Base-by-base conservation (phyloP, 2,888 invertebrate genomes). In the Drosophila maculinotata region DNA sequence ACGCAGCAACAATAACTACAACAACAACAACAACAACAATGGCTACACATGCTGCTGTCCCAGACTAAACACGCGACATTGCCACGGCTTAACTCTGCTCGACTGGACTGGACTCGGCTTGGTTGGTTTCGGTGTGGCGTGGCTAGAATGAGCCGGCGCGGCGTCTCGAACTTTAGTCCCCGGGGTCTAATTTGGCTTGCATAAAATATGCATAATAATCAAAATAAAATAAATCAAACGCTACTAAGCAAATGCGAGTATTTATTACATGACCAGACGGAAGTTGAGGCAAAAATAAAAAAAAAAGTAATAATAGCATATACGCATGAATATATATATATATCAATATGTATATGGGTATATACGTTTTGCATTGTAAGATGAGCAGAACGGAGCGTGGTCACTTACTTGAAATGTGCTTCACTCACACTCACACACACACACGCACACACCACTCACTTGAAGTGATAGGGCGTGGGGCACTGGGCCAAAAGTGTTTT, bases 161-260 rank as follows among this genome's bases (percentile, higher is more conserved):
- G 30, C 42, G 47, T 44, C 60, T 59, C 33, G 52, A 69, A 49
- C 68, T 44, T 31, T 15, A 3, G 17, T 78, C 79, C 60, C 71
- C 36, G 42, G 64, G 86, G 79, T 45, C 85, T 79, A 64, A 69
- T 83, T 80, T 71, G 67, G 60, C 54, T 44, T 76, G 79, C 76
- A 81, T 73, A 74, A 79, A 87, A 82, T 87, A 86, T 85, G 74
- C 83, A 82, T 79, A 83, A 87, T 87, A 87, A 87, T 87, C 85
- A 85, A 82, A 83, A 87, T 85, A 79, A 76, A 72, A 85, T 87
- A 83, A 85, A 83, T 82, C 88, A 83, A 83, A 70, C 60, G 79
- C 69, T 66, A 59, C 77, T 74, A 69, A 76, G 71, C 59, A 72
- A 70, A 59, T 69, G 70, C 65, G 51, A 60, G 56, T 70, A 79